These are phyloP conservation scores for Andrena fulva DNA, from an alignment of 2,888 invertebrate genomes.

Conservation along the genomic window DNA sequence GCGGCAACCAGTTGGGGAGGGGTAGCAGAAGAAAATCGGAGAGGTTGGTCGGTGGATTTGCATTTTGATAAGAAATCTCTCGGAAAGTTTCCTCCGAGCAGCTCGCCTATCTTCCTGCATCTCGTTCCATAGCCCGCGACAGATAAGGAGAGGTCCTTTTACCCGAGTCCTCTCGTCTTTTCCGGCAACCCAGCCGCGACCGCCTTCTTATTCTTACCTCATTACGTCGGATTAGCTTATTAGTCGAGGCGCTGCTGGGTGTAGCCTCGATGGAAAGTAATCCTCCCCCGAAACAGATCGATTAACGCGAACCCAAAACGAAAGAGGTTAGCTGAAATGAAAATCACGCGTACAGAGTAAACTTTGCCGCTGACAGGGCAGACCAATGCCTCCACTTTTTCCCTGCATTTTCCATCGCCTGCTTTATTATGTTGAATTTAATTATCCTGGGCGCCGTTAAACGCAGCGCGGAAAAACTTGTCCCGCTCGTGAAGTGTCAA, in stretches of 20 bases:
- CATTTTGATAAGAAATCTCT: conserved; percentile 85
- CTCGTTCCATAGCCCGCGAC: conserved; percentile 35
- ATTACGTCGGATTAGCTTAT: conserved; percentile 83
- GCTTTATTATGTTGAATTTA: conserved; percentile 81
- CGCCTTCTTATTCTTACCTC: conserved; percentile 82
- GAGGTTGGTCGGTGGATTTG: conserved; percentile 81
- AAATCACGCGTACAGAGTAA: not conserved
- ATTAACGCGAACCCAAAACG: conserved; percentile 42
- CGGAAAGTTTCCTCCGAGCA: conserved; percentile 77
- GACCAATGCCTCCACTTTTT: no score
- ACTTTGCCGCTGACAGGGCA: no score
- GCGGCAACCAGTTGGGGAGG: conserved; percentile 15
- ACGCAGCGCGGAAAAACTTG: conserved; percentile 36
- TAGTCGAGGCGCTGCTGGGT: conserved; percentile 71
- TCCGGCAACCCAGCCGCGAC: conserved; percentile 38
- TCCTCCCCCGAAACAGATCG: conserved; percentile 46
- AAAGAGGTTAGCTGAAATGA: not conserved
- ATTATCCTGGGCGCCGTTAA: conserved; percentile 73
- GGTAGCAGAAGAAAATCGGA: conserved; percentile 61
- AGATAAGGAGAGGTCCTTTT: conserved; percentile 49
- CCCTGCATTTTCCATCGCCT: conserved; percentile 49
- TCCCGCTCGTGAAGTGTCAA: conserved; percentile 50
- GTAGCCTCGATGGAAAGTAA: conserved; percentile 30
- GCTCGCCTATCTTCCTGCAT: conserved; percentile 45
- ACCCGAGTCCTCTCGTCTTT: conserved; percentile 34